A percentile compares a stretch with the other conserved stretches of the same genome.
These are phyloP conservation scores for Glandiceps talaboti DNA, from an alignment of 53 echinoderm and acorn worm species.

Conservation along the genomic window DNA sequence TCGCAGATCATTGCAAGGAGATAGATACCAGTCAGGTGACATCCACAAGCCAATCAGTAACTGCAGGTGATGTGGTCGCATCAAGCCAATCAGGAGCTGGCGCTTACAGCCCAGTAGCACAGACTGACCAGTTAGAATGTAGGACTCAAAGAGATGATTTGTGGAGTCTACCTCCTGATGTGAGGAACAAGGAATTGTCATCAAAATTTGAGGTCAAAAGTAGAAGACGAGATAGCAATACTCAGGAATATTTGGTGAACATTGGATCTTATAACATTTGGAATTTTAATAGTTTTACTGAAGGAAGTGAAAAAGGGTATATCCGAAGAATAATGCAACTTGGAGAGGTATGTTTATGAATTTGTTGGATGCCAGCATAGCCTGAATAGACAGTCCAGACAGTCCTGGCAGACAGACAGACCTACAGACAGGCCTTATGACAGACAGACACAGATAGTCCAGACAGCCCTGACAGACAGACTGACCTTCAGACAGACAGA, in stretches of 20 bases:
- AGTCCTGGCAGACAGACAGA: no score
- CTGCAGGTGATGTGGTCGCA: not conserved
- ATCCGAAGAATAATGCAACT: slow-evolving; percentile 35
- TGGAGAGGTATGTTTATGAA: slow-evolving; percentile 30
- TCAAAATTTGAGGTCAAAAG: not conserved
- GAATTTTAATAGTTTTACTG: slow-evolving; percentile 58
- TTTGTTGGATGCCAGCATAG: slow-evolving; percentile 21
- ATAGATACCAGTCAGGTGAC: not conserved
- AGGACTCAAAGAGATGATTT: not conserved
- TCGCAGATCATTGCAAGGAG: not conserved
- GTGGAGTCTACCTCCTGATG: not conserved
- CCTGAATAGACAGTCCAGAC: no score
- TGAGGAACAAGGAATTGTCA: not conserved
- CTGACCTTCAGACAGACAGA: not conserved
- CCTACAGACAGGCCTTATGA: no score
- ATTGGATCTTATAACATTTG: slow-evolving; percentile 80
- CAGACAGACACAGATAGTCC: no score
- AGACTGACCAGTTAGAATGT: not conserved
- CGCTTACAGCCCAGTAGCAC: not conserved
- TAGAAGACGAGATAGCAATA: not conserved
- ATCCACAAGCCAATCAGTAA: not conserved
- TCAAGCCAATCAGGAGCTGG: not conserved
- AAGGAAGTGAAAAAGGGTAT: slow-evolving; percentile 24
- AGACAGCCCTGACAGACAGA: not conserved
- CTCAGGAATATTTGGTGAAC: slow-evolving; percentile 4